Evolutionary conservation across 2,888 invertebrate genomes (phyloP).

Genomic region (Melanophora roralis): DNA sequence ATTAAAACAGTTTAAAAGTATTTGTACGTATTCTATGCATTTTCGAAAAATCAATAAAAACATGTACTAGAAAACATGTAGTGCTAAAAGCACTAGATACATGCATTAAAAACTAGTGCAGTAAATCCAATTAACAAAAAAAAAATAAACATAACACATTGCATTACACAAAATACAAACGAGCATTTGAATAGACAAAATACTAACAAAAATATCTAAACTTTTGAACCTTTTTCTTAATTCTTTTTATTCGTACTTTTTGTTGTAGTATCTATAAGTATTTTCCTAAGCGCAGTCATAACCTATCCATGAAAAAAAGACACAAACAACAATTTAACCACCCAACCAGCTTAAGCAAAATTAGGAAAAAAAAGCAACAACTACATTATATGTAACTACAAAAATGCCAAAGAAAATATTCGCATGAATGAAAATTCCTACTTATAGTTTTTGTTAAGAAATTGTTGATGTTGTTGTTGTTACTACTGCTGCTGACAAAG

Average conservation of each 20-base stretch:
- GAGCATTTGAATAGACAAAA: too few species aligned
- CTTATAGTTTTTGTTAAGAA: constrained; percentile 27
- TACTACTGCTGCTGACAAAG: not conserved
- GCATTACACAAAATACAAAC: constrained; percentile 5
- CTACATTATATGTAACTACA: constrained; percentile 13
- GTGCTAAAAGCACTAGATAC: not conserved
- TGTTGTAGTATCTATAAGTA: not conserved
- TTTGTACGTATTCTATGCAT: too few species aligned
- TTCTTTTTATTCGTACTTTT: constrained; percentile 12
- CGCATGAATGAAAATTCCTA: constrained; percentile 61
- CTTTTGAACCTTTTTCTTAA: constrained; percentile 58
- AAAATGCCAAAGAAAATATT: constrained; percentile 43
- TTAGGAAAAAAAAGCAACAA: constrained; percentile 5
- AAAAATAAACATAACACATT: not conserved
- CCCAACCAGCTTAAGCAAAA: constrained; percentile 20
- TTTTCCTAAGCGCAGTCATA: constrained; percentile 24
- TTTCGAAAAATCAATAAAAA: not conserved
- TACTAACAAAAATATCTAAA: constrained; percentile 45
- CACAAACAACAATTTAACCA: constrained; percentile 9
- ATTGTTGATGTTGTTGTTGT: constrained; percentile 5
- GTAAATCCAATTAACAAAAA: constrained; percentile 58
- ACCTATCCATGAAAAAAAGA: not conserved
- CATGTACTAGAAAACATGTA: not conserved
- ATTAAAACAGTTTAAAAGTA: too few species aligned
- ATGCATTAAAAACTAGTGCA: constrained; percentile 46